Evolutionary conservation across 2,113 vertebrate genomes (phyloP), one percentile per base, ranked within the genome.

Genomic region (Indicator maculatus): DNA sequence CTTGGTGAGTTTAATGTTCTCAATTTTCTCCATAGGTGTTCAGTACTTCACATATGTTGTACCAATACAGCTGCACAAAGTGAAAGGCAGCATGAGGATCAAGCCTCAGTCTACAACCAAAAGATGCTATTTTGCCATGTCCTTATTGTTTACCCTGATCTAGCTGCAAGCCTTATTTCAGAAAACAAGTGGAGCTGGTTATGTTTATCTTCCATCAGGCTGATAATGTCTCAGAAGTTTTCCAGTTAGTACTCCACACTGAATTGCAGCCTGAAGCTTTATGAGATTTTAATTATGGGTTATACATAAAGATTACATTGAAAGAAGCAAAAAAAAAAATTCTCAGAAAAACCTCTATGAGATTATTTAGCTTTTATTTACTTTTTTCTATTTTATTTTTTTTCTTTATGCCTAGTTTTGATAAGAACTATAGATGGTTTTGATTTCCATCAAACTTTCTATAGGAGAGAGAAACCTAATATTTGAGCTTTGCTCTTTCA

Each of bases 401-500:
- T 65, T 64, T 65, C 65, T 50, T 60, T 64, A 74, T 82, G 12
- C 18, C 21, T 41, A 27, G 2, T 50, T 88, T 90, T 83, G 12
- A 70, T 89, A 45, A 71, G 38, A 74, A 66, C 28, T 78, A 66
- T 44, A 50, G 23, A 84, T 74, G 33, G 17, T 6, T 61, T 82
- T 82, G 23, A 4, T 65, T 88, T 73, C 45, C 86, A 21, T 12
- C 17, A 50, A 39, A 4, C 9, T 63, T 94, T 86, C 36, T 33
- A 17, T 26, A 69, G 44, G 45, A 74, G 31, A 59, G 7, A 53
- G 47, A 89, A 81, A 18, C 30, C 16, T 39, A 56, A 26, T 67
- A 36, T 19, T 88, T 85, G 82, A 91, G 13, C 69, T 94, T 95
- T 92, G 79, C 93, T 92, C 31, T 88, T 69, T 73, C 74, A 86